Base-by-base conservation (phyloP, 2,113 vertebrate genomes). In the Polypterus senegalus region DNA sequence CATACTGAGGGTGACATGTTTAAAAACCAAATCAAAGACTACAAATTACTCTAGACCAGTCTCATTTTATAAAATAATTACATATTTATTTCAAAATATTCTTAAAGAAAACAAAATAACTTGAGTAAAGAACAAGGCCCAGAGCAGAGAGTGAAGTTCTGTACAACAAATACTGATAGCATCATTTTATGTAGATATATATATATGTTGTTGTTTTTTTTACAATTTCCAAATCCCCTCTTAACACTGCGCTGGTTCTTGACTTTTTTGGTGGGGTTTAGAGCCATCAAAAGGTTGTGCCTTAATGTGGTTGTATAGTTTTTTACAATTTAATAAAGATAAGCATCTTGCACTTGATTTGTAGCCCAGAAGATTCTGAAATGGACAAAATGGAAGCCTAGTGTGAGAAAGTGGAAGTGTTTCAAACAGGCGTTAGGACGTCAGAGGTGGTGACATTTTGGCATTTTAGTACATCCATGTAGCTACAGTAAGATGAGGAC, bases 41-140 rank as follows among this genome's bases (percentile, higher is more conserved):
- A 27, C 27, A 27, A 27, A 27, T 27, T 27, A 27, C 27, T 27
- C 27, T 27, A 27, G 27, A 27, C 27, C 27, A 27, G 27, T 27
- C 27, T 27, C 27, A 27, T 27, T 27, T 81, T 87, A 85, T 62
- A 86, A 88, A 87, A 88, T 70, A 73, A 73, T 81, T 85, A 73
- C 74, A 83, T 86, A 81, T 87, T 86, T 88, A 86, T 83, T 87
- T 81, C 80, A 86, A 88, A 88, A 88, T 85, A 85, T 76, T 83
- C 77, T 85, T 83, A 69, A 66, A 65, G 62, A 57, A 58, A 61
- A 73, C 70, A 81, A 71, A 57, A 72, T 66, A 65, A 6, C 63
- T 77, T 79, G 75, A 81, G 81, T 72, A 73, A 76, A 85, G 81
- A 87, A 78, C 86, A 86, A 86, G 85, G 85, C 86, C 79, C 76